Evolutionary conservation across 1,140 invertebrate genomes (phyloP), one percentile per base, ranked within the genome.

Genomic region (Pantala flavescens): DNA sequence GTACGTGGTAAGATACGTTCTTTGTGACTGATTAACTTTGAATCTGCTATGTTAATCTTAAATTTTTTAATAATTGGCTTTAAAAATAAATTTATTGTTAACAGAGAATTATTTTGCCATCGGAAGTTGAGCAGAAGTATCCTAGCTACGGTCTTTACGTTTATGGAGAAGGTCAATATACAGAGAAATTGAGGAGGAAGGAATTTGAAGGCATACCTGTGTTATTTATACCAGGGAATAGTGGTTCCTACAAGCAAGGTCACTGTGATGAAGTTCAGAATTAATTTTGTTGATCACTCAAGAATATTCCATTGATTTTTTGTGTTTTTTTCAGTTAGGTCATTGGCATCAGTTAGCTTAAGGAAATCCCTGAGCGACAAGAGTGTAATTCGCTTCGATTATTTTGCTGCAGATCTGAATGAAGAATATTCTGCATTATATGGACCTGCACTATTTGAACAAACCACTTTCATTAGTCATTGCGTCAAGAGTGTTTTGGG

Each of bases 151-250:
- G 86, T 16, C 83, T 98, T 0, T 95, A 92, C 82, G 90, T 90
- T n/a, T 98, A 97, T 82, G 93, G 93, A 77, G 96, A 98, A 86
- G 95, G 94, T 76, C 81, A 86, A 77, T 84, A 88, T 71, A 90
- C 90, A 28, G 86, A 90, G 78, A 86, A 84, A 78, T 83, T 89
- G n/a, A 84, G 90, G 82, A 87, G 87, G 80, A 88, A 89, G 85
- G 83, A 90, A 80, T 91, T 95, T 83, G 85, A 86, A 78, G 95
- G 96, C 7, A 90, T 96, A 71, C 95, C 96, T 23, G 93, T 97
- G 0, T 84, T 98, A 70, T 98, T 96, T 84, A 87, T 98, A 75
- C 95, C 94, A 71, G 95, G 96, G 63, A 97, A 96, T 86, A 90
- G 89, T 77, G 96, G 96, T 0, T 97, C 95, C 63, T 89, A 94